phyloP scores from a whole-genome alignment of 2,888 invertebrate genomes.

The Amiota minor region DNA sequence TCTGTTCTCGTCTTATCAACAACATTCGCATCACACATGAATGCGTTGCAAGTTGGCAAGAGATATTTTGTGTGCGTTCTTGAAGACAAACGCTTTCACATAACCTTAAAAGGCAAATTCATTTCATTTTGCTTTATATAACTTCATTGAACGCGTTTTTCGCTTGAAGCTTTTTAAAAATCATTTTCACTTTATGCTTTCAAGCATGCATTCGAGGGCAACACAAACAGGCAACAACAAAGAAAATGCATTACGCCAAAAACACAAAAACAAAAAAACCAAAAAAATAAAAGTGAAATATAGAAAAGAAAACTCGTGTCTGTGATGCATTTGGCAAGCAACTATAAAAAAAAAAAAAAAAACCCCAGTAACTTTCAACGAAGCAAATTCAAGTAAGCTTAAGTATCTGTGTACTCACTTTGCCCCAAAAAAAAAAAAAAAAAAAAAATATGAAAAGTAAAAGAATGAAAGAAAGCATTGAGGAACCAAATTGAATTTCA shows the following conservation, averaged over 20 bases:
- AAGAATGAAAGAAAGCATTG: neutral
- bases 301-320: too few species aligned
- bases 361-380: neutral
- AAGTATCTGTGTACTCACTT: slow-evolving; percentile 2
- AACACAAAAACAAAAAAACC: neutral
- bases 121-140: too few species aligned
- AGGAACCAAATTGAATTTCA: slow-evolving; percentile 25
- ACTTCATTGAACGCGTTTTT: too few species aligned
- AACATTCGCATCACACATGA: too few species aligned
- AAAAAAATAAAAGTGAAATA: neutral
- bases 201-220: neutral
- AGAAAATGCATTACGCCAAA: slow-evolving; percentile 8
- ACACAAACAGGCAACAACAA: neutral
- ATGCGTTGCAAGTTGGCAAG: too few species aligned
- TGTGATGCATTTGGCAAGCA: too few species aligned
- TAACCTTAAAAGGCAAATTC: too few species aligned
- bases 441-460: neutral
- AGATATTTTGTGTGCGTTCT: too few species aligned
- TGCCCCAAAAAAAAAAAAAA: neutral
- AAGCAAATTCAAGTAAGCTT: neutral
- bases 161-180: neutral
- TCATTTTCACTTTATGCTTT: neutral
- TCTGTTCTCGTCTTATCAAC: too few species aligned
- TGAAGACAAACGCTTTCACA: too few species aligned
- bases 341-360: too few species aligned